Base-by-base conservation (phyloP, 1,140 invertebrate genomes). In the Cydia amplana region DNA sequence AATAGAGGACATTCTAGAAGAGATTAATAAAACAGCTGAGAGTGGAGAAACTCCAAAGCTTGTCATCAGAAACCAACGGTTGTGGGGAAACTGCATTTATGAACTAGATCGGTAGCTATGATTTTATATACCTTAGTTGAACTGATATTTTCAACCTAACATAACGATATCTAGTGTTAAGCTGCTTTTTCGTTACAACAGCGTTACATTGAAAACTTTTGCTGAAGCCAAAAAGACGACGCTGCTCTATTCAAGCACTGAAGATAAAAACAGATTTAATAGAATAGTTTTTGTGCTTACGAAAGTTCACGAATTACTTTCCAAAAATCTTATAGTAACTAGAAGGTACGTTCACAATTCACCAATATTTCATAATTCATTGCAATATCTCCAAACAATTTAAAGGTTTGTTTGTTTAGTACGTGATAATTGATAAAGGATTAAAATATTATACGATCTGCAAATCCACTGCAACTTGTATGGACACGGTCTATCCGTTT, bases 1-100 rank as follows among this genome's bases (percentile, higher is more conserved):
- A 74, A 82, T 91, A 43, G 89, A 92, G 80, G 78, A 84, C 5
- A 86, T 90, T 76, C 78, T 92, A 23, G 80, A 60, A 16, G 74
- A 83, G 4, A 81, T 92, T 12, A 91, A 92, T 73, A 83, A 74
- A 75, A 77, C 77, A 73, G 89, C 91, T 9, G 85, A 85, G 72
- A 77, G 67, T 40, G 84, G 83, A 18, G 75, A 80, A 25, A 78
- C 75, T 7, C 91, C 91, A 7, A 88, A 84, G 78, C 72, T 92
- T 14, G 74, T 84, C 23, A 82, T 92, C 23, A 85, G 91, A 72
- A 92, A 92, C 73, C 91, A 91, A 75, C 83, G 81, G 60, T 78
- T 93, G 28, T 93, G 93, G 93, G 93, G 86, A 65, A 93, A 93
- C 80, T 93, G 92, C 75, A 83, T 93, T 70, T 93, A 93, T 74